These are phyloP conservation scores for Oryzias sinensis DNA, from an alignment of 2,797 vertebrate species.

Conservation along the genomic window DNA sequence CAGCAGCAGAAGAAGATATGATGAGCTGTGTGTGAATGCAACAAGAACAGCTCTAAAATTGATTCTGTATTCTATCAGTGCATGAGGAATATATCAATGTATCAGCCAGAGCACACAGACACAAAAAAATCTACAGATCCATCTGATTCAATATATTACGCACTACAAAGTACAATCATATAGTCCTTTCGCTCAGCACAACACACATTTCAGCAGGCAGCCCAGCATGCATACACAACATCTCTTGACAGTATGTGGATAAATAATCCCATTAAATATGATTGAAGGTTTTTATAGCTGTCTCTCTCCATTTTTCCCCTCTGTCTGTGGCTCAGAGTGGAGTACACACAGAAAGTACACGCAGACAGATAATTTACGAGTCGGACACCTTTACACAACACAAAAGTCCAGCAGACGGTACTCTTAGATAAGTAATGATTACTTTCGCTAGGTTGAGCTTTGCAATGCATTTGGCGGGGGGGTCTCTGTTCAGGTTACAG, in stretches of 20 bases:
- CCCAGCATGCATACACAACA: slow-evolving; percentile 35
- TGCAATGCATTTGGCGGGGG: slow-evolving; percentile 36
- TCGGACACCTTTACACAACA: slow-evolving; percentile 41
- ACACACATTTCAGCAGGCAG: slow-evolving; percentile 46
- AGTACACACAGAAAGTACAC: slow-evolving; percentile 61
- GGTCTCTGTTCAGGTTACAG: slow-evolving; percentile 11
- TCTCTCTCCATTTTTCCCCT: slow-evolving; percentile 27
- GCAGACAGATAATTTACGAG: slow-evolving; percentile 68
- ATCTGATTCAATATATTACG: slow-evolving; percentile 46
- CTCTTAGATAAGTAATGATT: slow-evolving; percentile 56
- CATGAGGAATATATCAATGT: slow-evolving; percentile 35
- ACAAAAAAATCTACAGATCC: slow-evolving; percentile 16
- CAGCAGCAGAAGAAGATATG: slow-evolving; percentile 15
- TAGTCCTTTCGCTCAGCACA: slow-evolving; percentile 42
- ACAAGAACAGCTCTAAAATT: slow-evolving; percentile 42
- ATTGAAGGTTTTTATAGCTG: slow-evolving; percentile 68
- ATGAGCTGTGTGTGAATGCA: slow-evolving; percentile 24
- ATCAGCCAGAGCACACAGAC: slow-evolving; percentile 18
- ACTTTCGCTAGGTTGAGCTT: slow-evolving; percentile 52
- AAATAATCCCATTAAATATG: slow-evolving; percentile 75
- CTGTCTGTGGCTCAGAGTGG: slow-evolving; percentile 55
- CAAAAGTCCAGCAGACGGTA: slow-evolving; percentile 51
- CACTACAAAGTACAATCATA: slow-evolving; percentile 48
- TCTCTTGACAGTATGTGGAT: slow-evolving; percentile 66
- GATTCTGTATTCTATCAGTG: slow-evolving; percentile 23